Base-by-base conservation (phyloP, 1,140 invertebrate species). In the Coptotermes formosanus region DNA sequence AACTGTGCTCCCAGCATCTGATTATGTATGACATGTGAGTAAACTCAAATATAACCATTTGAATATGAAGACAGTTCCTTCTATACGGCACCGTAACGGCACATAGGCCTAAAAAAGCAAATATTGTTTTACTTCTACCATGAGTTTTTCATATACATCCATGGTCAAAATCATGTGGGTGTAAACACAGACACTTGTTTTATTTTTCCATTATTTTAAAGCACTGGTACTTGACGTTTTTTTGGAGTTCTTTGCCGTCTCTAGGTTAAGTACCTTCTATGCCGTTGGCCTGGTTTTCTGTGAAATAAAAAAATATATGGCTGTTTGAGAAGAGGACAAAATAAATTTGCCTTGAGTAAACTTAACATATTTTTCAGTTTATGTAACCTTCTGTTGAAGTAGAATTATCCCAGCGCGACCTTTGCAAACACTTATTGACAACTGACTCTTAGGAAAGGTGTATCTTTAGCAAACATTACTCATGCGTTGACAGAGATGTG, bases 391-490 rank as follows among this genome's bases (percentile, higher is more conserved):
- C 64, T 30, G 30, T 75, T 11, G 9, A 30, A 75, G n/a, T n/a
- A 30, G 64, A 75, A 75, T 75, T 75, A 75, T 30, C 64, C 8
- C 14, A 12, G 64, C n/a, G 64, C 25, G 64, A 75, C 64, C 64
- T 75, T 75, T n/a, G 64, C 64, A 75, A 75, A 75, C 64, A 75
- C 25, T n/a, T n/a, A 30, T 30, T 75, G 64, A 75, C 64, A 75
- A 14, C 64, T 30, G 3, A 11, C n/a, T 25, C 64, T 75, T n/a
- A 75, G 8, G 64, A 75, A 30, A 75, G 64, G 64, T 75, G 25
- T 75, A 75, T 75, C 64, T 30, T 75, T 30, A n/a, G n/a, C 64
- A 75, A 75, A 75, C n/a, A 64, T 64, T 64, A 75, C 9, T 30
- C 64, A 30, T 30, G 6, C n/a, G 7, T 30, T 75, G 8, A n/a